Evolutionary conservation across 2,888 invertebrate species (phyloP), one percentile per base, ranked within the genome.

Genomic region (Pemphredon lugubris): DNA sequence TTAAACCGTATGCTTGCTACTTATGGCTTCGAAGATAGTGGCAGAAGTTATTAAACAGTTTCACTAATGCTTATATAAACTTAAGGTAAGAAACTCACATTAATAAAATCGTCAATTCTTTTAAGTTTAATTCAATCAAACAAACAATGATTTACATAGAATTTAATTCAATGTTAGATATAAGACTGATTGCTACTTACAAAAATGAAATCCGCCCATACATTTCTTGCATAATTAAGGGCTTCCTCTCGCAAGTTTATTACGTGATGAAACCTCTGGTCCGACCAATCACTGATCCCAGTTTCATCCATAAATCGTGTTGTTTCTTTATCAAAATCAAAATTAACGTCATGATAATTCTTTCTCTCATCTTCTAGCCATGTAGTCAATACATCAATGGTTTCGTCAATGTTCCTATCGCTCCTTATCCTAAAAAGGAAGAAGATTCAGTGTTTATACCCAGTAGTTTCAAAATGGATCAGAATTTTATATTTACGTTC

Each of bases 141-240:
- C n/a, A n/a, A n/a, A n/a, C n/a, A n/a, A n/a, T n/a, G n/a, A n/a
- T n/a, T n/a, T n/a, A n/a, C n/a, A n/a, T n/a, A n/a, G n/a, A n/a
- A n/a, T n/a, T n/a, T 30, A 30, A 30, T 9, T 9, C 30, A 9
- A 6, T 30, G n/a, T 11, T 7, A 20, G 11, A 2, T 45, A 21
- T 14, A 11, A n/a, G 11, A 14, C 32, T 30, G 3, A 4, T 6
- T 18, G 16, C 1, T 7, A 16, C 13, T 34, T 91, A 97, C 97
- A 91, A 96, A 94, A 73, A 97, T 88, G 90, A 93, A 98, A 90
- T 98, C 97, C 4, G 97, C 96, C 97, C 97, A 97, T 58, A 93
- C 92, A 75, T 92, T 90, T 76, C 95, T 92, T 0, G 95, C 96
- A 86, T 93, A 92, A 37, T 92, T 89, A 6, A 97, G 88, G 0